A percentile compares a stretch with the other conserved stretches of the same genome.
Conservation (phyloP, 2,888 invertebrate species). For the Melieria omissa region DNA sequence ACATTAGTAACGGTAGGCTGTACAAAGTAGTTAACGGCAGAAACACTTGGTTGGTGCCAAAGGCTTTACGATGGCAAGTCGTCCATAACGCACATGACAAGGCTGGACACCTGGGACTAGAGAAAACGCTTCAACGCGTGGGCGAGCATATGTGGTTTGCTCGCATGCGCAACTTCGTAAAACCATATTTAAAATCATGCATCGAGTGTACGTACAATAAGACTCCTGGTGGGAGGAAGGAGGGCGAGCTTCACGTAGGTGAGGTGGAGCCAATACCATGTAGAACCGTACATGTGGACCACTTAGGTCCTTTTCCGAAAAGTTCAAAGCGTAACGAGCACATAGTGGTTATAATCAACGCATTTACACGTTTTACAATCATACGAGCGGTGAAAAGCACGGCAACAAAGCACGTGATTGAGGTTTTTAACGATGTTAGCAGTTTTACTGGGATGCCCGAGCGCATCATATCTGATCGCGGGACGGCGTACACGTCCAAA, state of each 20-base stretch:
- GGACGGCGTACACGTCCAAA: no score
- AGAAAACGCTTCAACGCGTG: constrained; percentile 49
- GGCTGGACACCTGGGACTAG: constrained; percentile 39
- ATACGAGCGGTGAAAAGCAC: not conserved
- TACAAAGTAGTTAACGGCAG: constrained; percentile 36
- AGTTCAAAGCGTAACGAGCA: constrained; percentile 33
- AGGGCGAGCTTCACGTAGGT: constrained; percentile 28
- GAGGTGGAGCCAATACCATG: constrained; percentile 26
- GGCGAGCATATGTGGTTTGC: constrained; percentile 62
- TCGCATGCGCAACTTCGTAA: constrained; percentile 57
- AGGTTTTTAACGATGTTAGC: not conserved
- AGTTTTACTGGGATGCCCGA: no score
- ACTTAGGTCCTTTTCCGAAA: constrained; percentile 36
- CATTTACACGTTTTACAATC: constrained; percentile 23
- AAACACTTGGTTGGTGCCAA: constrained; percentile 35
- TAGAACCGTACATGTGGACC: constrained; percentile 26
- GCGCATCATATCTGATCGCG: no score
- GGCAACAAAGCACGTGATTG: not conserved
- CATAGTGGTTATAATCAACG: constrained; percentile 28
- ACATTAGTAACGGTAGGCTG: constrained; percentile 34
- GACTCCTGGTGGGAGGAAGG: constrained; percentile 25
- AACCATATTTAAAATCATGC: constrained; percentile 55
- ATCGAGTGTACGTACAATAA: constrained; percentile 58
- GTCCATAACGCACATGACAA: constrained; percentile 39
- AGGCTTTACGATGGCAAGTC: constrained; percentile 13